These are phyloP conservation scores for Hypena proboscidalis DNA, from an alignment of 2,888 invertebrate genomes.

Conservation along the genomic window DNA sequence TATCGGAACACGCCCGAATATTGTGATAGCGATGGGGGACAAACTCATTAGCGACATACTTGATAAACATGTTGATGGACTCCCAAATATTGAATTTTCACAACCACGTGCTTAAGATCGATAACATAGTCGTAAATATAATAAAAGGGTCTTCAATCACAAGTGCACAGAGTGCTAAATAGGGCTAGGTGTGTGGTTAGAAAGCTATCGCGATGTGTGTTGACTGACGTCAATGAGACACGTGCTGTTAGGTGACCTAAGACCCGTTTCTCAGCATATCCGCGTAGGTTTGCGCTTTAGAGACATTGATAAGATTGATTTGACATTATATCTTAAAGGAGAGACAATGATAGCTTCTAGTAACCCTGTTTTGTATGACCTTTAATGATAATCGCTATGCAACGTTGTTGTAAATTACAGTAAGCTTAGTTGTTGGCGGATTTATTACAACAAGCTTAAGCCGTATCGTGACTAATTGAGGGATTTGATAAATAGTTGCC, in stretches of 20 bases:
- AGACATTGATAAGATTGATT: conserved; percentile 56
- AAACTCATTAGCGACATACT: conserved; percentile 52
- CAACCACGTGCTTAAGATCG: conserved; percentile 37
- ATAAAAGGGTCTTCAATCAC: conserved; percentile 17
- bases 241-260: conserved; percentile 65
- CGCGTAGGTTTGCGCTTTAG: conserved; percentile 46
- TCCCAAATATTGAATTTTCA: conserved; percentile 47
- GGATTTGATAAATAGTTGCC: conserved; percentile 14
- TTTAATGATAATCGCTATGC: conserved; percentile 35
- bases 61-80: conserved; percentile 52
- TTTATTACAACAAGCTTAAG: conserved; percentile 23
- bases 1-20: conserved; percentile 57
- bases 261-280: conserved; percentile 61
- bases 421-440: conserved; percentile 23
- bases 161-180: conserved; percentile 27
- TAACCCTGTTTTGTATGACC: conserved; percentile 43
- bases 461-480: conserved; percentile 15
- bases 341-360: conserved; percentile 37
- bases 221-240: conserved; percentile 68
- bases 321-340: conserved; percentile 41
- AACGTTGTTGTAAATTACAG: conserved; percentile 25
- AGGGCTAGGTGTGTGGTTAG: conserved; percentile 46
- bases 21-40: conserved; percentile 49
- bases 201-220: conserved; percentile 57
- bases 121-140: conserved; percentile 30